Evolutionary conservation across 2,888 invertebrate genomes (phyloP).

Genomic region (Tiliacea citrago): DNA sequence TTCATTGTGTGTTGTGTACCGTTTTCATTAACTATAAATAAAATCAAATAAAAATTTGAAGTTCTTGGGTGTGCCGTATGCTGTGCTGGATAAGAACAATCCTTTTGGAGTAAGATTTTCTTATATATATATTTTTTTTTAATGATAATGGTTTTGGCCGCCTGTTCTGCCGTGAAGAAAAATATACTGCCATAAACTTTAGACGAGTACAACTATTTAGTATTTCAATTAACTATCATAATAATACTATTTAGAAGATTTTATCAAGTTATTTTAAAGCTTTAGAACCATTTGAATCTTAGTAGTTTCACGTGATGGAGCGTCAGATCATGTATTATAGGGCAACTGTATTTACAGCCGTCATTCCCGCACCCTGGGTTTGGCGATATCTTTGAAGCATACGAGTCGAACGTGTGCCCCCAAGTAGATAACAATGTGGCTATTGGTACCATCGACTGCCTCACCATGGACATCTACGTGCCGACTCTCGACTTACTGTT

Average conservation of each 20-base stretch:
- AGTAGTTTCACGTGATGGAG: not conserved
- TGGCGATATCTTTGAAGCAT: constrained; percentile 61
- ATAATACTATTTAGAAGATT: no score
- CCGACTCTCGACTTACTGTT: no score
- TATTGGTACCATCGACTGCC: constrained; percentile 61
- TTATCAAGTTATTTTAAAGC: no score
- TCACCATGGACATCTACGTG: constrained; percentile 63
- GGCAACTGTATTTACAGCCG: constrained; percentile 44
- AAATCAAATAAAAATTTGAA: no score
- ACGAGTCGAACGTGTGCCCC: constrained; percentile 60
- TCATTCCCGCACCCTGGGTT: constrained; percentile 59
- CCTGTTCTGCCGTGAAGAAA: not conserved
- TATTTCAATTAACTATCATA: not conserved
- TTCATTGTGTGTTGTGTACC: no score
- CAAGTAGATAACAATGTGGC: constrained; percentile 36
- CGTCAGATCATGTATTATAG: not conserved
- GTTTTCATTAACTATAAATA: no score
- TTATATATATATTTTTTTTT: no score
- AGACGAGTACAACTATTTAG: not conserved
- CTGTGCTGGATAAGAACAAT: constrained; percentile 57
- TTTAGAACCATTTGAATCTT: no score
- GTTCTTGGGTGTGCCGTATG: constrained; percentile 70
- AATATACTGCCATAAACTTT: not conserved
- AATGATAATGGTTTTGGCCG: not conserved
- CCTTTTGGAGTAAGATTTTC: constrained; percentile 65